Base-by-base conservation (phyloP, 2,113 vertebrate species). In the Mohoua ochrocephala region DNA sequence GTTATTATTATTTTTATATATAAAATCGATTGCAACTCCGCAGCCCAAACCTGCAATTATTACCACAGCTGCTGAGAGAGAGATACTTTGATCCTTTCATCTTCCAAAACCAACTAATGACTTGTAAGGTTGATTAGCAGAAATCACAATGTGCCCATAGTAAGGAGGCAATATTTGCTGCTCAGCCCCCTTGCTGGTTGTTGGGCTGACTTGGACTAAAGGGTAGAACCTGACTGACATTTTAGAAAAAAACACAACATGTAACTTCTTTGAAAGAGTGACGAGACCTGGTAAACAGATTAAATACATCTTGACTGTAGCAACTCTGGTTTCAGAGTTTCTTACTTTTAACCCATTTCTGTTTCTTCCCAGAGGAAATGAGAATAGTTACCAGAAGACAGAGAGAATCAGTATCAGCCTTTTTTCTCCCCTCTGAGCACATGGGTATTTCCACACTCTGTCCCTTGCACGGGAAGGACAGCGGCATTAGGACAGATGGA, bases 391-490 rank as follows among this genome's bases (percentile, higher is more conserved):
- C 41, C 30, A 68, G 28, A 71, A 68, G 33, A 30, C n/a, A 74
- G 41, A 53, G 18, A 44, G 21, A 52, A 47, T 19, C 23, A 44
- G 15, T 7, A 54, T 41, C 10, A 35, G 18, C 3, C 15, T 23
- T 23, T 59, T 16, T 33, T 30, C 20, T 49, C 23, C 6, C 12
- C 26, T 33, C 23, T 24, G 27, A 69, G 28, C 24, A 74, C 15
- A 15, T 2, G 26, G 0, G 0, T 41, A 5, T 49, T 82, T 35
- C 52, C 64, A 20, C 11, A 24, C 4, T 7, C 30, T 18, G 41
- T 37, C 65, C 12, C 35, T 49, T 12, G 44, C 5, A 1, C 37
- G 60, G 44, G 49, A 84, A 64, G 39, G 30, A 45, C n/a, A n/a
- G 45, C 4, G 19, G 13, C 4, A 1, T 7, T 10, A 17, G 80